Evolutionary conservation across 2,888 invertebrate genomes (phyloP).

Genomic region (Caenorhabditis imperialis): DNA sequence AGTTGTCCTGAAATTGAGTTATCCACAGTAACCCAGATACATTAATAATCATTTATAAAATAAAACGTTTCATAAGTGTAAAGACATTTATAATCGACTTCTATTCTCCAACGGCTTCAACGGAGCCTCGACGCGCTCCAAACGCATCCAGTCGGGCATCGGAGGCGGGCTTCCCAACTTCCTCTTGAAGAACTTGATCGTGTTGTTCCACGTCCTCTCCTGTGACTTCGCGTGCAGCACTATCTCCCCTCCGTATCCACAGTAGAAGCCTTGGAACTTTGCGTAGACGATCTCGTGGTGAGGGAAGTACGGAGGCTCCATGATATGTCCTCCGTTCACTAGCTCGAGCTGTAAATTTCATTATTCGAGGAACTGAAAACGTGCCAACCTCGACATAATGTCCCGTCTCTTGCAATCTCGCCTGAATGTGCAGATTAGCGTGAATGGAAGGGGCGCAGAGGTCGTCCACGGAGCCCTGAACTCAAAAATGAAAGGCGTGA

Average conservation of each 20-base stretch:
- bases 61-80: neutral
- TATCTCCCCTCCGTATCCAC: slow-evolving; percentile 58
- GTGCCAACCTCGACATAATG: slow-evolving; percentile 34
- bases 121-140: slow-evolving; percentile 8
- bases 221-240: slow-evolving; percentile 55
- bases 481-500: neutral
- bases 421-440: slow-evolving; percentile 27
- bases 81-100: slow-evolving; percentile 23
- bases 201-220: slow-evolving; percentile 51
- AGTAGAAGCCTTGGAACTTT: slow-evolving; percentile 60
- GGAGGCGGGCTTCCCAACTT: slow-evolving; percentile 51
- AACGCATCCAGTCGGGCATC: slow-evolving; percentile 56
- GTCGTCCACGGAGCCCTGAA: slow-evolving; percentile 55
- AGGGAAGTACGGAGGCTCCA: slow-evolving; percentile 61
- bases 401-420: slow-evolving; percentile 47
- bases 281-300: slow-evolving; percentile 59
- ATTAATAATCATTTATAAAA: neutral
- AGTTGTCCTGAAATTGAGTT: too few species aligned
- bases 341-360: slow-evolving; percentile 40
- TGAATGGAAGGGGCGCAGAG: slow-evolving; percentile 43
- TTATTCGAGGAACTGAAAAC: neutral
- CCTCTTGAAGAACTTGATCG: slow-evolving; percentile 54
- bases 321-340: slow-evolving; percentile 56
- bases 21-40: neutral
- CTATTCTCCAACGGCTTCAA: slow-evolving; percentile 37